Percentiles rank a stretch among this genome's conserved stretches.
Conservation (phyloP, 2,888 invertebrate genomes). For the Xestia c-nigrum region DNA sequence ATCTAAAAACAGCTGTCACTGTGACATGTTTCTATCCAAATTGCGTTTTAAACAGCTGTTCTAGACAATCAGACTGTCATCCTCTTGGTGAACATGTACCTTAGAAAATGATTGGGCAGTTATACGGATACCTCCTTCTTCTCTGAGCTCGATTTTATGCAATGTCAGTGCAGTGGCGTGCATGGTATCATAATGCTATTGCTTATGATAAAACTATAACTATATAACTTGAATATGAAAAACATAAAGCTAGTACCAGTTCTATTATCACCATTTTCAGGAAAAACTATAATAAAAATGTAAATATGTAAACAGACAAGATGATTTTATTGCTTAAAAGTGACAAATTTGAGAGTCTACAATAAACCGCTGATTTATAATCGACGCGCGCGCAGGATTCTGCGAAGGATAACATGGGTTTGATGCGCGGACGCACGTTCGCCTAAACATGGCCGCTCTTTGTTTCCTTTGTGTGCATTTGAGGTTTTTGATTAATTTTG, state of each 20-base stretch:
- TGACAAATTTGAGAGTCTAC: slow-evolving; percentile 36
- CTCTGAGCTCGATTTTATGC: neutral
- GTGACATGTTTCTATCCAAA: too few relatives aligned
- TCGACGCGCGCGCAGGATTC: slow-evolving; percentile 60
- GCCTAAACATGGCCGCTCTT: slow-evolving; percentile 62
- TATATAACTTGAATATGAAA: neutral
- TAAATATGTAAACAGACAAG: slow-evolving; percentile 26
- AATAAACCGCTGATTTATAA: slow-evolving; percentile 60
- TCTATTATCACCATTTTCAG: slow-evolving; percentile 28
- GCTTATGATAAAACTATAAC: too few relatives aligned
- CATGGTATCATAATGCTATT: neutral
- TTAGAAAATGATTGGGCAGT: neutral
- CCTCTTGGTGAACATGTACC: too few relatives aligned
- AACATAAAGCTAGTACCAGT: neutral
- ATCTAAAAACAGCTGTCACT: too few relatives aligned
- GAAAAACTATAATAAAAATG: slow-evolving; percentile 36
- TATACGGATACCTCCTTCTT: neutral
- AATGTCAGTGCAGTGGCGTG: neutral
- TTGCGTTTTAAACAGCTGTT: too few relatives aligned
- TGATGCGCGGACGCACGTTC: slow-evolving; percentile 60
- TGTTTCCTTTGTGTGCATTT: slow-evolving; percentile 51
- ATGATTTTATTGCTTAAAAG: slow-evolving; percentile 47
- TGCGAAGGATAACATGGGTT: slow-evolving; percentile 65
- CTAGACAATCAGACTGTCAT: too few relatives aligned
- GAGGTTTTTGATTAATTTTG: neutral